These are phyloP conservation scores for Caenorhabditis wallacei DNA, from an alignment of 2,888 invertebrate species.

Conservation along the genomic window DNA sequence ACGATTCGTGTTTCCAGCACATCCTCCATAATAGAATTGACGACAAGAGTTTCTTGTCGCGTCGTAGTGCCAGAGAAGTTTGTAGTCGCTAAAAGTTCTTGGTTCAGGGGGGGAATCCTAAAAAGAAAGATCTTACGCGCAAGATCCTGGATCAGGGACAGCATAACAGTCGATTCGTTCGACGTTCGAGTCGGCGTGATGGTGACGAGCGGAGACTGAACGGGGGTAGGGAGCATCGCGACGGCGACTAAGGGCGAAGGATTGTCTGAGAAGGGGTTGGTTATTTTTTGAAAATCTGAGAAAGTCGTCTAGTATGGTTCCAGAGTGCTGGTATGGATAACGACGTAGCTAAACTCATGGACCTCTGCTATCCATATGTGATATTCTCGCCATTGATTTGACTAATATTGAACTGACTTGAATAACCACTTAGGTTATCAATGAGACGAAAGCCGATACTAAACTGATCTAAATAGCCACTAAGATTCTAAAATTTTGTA, in stretches of 20 bases:
- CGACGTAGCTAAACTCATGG: too few relatives aligned
- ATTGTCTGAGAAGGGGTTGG: conserved; percentile 8
- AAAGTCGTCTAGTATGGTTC: too few relatives aligned
- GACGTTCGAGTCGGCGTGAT: conserved; percentile 3
- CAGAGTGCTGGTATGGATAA: too few relatives aligned
- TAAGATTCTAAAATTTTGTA: too few relatives aligned
- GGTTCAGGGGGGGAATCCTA: too few relatives aligned
- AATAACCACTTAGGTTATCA: too few relatives aligned
- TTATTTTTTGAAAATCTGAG: not conserved
- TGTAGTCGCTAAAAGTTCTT: conserved; percentile 45
- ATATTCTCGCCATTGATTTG: too few relatives aligned
- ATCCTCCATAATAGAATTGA: conserved; percentile 81
- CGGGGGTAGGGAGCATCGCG: conserved; percentile 42
- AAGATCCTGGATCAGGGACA: conserved; percentile 61
- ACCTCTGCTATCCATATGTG: too few relatives aligned
- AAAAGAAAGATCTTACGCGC: conserved; percentile 36
- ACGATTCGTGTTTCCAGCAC: conserved; percentile 81
- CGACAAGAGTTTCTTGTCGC: conserved; percentile 63
- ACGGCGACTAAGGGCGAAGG: conserved; percentile 39
- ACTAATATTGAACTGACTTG: too few relatives aligned
- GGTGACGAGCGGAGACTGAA: conserved; percentile 46
- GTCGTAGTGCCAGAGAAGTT: conserved; percentile 51
- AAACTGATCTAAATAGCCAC: too few relatives aligned
- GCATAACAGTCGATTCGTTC: conserved; percentile 52
- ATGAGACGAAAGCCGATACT: too few relatives aligned